Percentiles rank a stretch among this genome's conserved stretches.
phyloP scores from a whole-genome alignment of 2,888 invertebrate genomes.

The Brenthis daphne region DNA sequence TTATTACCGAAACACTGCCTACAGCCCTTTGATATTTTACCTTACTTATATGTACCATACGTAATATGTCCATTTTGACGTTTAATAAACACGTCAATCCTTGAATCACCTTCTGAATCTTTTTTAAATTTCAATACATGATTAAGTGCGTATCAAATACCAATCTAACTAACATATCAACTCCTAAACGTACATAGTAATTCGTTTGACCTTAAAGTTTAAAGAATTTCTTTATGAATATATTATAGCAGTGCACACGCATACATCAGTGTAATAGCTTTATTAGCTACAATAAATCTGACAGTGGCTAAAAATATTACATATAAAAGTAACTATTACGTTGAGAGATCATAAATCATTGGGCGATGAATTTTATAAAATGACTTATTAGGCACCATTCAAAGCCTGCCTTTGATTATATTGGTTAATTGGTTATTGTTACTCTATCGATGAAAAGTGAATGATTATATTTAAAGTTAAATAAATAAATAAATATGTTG shows the following conservation, averaged over 20 bases:
- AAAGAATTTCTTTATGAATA: conserved; percentile 18
- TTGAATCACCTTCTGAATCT: not conserved
- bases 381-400: conserved; percentile 34
- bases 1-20: too few relatives aligned
- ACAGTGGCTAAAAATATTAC: conserved; percentile 30
- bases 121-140: not conserved
- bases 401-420: conserved; percentile 21
- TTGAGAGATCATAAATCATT: conserved; percentile 27
- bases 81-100: not conserved
- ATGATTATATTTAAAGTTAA: too few relatives aligned
- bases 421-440: conserved; percentile 2
- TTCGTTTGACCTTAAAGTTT: conserved; percentile 1
- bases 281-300: conserved; percentile 33
- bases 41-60: too few relatives aligned
- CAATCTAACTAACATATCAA: not conserved
- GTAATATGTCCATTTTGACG: too few relatives aligned
- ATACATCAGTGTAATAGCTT: conserved; percentile 30
- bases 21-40: too few relatives aligned
- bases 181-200: not conserved
- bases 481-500: too few relatives aligned
- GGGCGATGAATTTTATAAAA: conserved; percentile 23
- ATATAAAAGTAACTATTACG: conserved; percentile 24
- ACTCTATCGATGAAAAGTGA: too few relatives aligned
- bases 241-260: conserved; percentile 1
- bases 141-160: not conserved